Percentiles rank a stretch among this genome's conserved stretches.
Conservation (phyloP, 1,140 invertebrate species). For the Saccostrea glomerata region DNA sequence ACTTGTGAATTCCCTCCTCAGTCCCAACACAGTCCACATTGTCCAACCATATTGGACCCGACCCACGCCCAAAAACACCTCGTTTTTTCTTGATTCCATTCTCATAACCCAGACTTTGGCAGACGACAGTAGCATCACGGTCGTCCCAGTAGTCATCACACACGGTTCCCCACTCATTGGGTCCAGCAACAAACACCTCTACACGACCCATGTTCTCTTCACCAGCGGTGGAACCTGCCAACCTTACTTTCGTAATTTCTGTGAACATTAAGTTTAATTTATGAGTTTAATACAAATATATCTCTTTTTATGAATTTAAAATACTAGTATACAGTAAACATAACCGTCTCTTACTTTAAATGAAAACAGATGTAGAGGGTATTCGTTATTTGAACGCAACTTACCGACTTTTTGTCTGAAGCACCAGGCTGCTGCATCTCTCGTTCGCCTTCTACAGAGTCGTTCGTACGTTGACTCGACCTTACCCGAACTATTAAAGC, state of each 20-base stretch:
- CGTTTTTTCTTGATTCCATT: slow-evolving; percentile 55
- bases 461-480: slow-evolving; percentile 51
- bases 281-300: too few species aligned
- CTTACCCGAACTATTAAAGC: slow-evolving; percentile 57
- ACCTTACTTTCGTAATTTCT: slow-evolving; percentile 53
- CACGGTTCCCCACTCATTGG: slow-evolving; percentile 71
- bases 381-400: not conserved
- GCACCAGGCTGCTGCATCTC: slow-evolving; percentile 61
- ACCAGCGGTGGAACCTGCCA: slow-evolving; percentile 43
- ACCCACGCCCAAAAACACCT: slow-evolving; percentile 62
- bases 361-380: too few species aligned
- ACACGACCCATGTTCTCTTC: slow-evolving; percentile 60
- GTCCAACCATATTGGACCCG: slow-evolving; percentile 83
- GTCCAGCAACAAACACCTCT: slow-evolving; percentile 64
- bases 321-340: too few species aligned
- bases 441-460: slow-evolving; percentile 47
- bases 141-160: slow-evolving; percentile 73
- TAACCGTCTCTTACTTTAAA: too few species aligned
- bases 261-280: not conserved
- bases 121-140: slow-evolving; percentile 70
- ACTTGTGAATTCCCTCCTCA: slow-evolving; percentile 85
- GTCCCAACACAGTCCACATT: slow-evolving; percentile 86
- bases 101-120: slow-evolving; percentile 67
- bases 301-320: too few species aligned
- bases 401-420: slow-evolving; percentile 57